Base-by-base conservation (phyloP, 2,888 invertebrate species). In the Miltochrista miniata region DNA sequence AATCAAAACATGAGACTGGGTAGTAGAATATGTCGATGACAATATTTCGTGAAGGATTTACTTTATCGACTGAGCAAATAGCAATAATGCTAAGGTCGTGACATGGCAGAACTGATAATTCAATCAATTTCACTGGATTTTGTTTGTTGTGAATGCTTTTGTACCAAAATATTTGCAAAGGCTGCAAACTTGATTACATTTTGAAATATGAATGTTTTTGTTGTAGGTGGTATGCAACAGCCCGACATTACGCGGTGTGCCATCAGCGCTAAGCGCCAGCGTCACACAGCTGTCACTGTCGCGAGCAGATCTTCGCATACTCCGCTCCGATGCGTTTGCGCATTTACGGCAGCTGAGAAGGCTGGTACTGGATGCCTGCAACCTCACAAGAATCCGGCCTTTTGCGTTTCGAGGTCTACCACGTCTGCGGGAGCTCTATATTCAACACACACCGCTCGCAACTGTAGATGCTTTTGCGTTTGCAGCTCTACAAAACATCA, bases 201-300 rank as follows among this genome's bases (percentile, higher is more conserved):
- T 39, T 51, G 44, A 54, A 54, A 54, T 51, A 41, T 51, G n/a
- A 11, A 11, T 55, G 50, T 48, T 61, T 68, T 64, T 72, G 63
- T 92, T 86, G 44, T 93, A 97, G 97, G 96, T 97, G 68, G 93
- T 97, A 76, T 97, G 97, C 93, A 97, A 97, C 92, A 96, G 96
- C 60, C 96, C 96, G 57, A 95, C 95, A 52, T 90, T 97, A 70
- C 94, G 94, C 56, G 96, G 96, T 74, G 96, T 97, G 65, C 97
- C 97, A 42, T 93, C 95, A 50, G 93, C 94, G 61, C 92, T 98
- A 68, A 96, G 97, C 15, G 81, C 94, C 18, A 94, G 95, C 48
- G 96, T 98, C 68, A 96, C 96, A 81, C 97, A 98, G 82, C 92
- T 98, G 59, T 96, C 97, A 1, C 85, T 98, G 65, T 96, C 97